Percentiles rank a stretch among this genome's conserved stretches.
Evolutionary conservation across 1,140 invertebrate species (phyloP).

Genomic region (Tetragnatha versicolor): DNA sequence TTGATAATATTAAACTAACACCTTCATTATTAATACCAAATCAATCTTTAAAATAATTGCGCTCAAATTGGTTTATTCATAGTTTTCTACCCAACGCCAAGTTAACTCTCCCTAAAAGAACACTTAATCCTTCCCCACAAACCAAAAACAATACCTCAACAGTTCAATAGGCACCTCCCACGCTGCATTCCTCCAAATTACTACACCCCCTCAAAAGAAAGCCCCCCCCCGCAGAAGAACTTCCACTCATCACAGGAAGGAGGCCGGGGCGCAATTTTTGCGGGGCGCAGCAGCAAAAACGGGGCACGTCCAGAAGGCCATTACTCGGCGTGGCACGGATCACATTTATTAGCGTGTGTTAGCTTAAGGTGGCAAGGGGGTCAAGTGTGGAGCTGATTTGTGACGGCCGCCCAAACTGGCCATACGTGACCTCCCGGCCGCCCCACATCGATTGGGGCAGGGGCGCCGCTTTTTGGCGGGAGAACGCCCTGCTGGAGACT

Average conservation of each 20-base stretch:
- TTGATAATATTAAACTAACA: too few species aligned
- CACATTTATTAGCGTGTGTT: slow-evolving; percentile 54
- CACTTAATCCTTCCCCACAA: too few species aligned
- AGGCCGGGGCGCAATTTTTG: too few species aligned
- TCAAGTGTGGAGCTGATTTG: slow-evolving; percentile 50
- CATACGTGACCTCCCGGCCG: slow-evolving; percentile 34
- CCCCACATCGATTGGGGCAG: slow-evolving; percentile 24
- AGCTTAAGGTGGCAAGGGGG: slow-evolving; percentile 51
- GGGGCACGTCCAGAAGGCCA: slow-evolving; percentile 11
- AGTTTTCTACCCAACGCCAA: too few species aligned
- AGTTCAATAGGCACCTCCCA: too few species aligned
- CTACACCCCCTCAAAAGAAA: background rate
- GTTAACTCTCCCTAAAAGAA: too few species aligned
- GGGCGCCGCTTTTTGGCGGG: slow-evolving; percentile 22
- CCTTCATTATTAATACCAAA: too few species aligned
- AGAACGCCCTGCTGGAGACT: background rate
- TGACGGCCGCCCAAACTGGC: slow-evolving; percentile 46
- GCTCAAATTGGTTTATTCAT: too few species aligned
- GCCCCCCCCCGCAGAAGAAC: background rate
- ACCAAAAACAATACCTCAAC: too few species aligned
- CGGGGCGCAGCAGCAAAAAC: background rate
- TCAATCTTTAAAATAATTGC: too few species aligned
- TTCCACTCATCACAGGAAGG: background rate
- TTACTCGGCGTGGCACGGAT: slow-evolving; percentile 47
- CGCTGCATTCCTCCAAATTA: too few species aligned